Evolutionary conservation across 2,113 vertebrate genomes (phyloP).

Genomic region (Lycocorax pyrrhopterus): DNA sequence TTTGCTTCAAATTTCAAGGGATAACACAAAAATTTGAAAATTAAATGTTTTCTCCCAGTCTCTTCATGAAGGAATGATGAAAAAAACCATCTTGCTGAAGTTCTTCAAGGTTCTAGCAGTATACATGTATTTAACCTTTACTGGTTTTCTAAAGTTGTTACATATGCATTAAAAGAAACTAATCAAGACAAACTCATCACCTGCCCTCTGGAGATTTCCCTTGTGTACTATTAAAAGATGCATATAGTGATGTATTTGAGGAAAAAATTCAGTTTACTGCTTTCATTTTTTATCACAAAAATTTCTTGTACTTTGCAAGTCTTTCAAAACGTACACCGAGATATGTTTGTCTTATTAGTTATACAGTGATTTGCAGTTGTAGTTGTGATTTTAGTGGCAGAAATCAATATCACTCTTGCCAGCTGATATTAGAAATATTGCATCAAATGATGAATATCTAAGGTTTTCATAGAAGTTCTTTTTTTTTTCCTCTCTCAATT

Average conservation of each 20-base stretch:
- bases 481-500: neutral
- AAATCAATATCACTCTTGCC: neutral
- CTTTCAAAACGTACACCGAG: neutral
- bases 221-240: neutral
- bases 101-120: neutral
- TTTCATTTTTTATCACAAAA: neutral
- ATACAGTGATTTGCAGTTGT: neutral
- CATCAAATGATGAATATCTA: neutral
- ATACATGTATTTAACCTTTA: neutral
- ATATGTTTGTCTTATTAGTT: neutral
- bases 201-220: neutral
- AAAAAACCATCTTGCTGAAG: neutral
- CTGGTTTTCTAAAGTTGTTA: neutral
- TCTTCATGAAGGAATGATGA: neutral
- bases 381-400: neutral
- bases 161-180: neutral
- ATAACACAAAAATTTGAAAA: neutral
- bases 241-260: neutral
- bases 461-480: neutral
- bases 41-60: neutral
- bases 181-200: neutral
- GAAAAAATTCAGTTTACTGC: neutral
- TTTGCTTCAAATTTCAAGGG: neutral
- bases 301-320: neutral
- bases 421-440: neutral